Evolutionary conservation across 1,140 invertebrate genomes (phyloP).

Genomic region (Bemisia tabaci): DNA sequence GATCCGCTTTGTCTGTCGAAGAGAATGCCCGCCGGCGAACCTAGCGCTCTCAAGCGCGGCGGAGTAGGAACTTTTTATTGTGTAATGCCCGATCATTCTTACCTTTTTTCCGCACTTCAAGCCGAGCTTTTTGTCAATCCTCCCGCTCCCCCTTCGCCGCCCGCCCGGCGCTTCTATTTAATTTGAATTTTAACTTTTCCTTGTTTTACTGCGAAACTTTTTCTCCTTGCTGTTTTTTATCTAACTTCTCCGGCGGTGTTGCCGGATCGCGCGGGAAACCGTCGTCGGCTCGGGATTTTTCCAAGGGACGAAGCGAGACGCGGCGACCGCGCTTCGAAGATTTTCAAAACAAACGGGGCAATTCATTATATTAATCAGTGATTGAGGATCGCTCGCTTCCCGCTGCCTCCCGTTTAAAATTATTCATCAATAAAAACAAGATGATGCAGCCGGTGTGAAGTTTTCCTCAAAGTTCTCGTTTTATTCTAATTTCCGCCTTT

Average conservation of each 20-base stretch:
- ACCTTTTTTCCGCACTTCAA: neutral
- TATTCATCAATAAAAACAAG: constrained; percentile 1
- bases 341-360: neutral
- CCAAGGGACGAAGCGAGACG: too few species aligned
- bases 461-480: too few species aligned
- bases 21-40: neutral
- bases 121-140: neutral
- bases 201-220: neutral
- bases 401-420: neutral
- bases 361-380: neutral
- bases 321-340: neutral
- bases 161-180: neutral
- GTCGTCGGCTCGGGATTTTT: too few species aligned
- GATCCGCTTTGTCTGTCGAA: neutral
- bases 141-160: neutral
- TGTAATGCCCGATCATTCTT: neutral
- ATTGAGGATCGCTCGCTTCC: neutral
- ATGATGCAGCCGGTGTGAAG: too few species aligned
- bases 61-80: neutral
- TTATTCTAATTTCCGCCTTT: too few species aligned
- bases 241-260: too few species aligned
- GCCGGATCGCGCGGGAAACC: too few species aligned
- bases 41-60: neutral
- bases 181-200: neutral
- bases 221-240: too few species aligned